phyloP scores from a whole-genome alignment of 1,140 invertebrate species.

The Lordiphosa mommai region DNA sequence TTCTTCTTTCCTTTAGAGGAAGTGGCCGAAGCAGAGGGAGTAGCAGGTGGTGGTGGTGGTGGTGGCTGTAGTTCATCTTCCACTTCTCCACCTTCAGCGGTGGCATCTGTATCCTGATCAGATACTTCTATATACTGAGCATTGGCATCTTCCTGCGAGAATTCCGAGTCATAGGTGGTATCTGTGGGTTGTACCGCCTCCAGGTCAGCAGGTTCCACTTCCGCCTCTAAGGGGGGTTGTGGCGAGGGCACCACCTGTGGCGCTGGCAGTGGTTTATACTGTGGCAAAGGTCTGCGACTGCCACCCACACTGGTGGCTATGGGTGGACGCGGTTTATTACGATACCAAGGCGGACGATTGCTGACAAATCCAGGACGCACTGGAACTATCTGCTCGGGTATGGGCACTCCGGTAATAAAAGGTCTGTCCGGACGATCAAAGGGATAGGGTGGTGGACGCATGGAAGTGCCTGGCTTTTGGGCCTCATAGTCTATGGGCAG shows the following conservation, averaged over 20 bases:
- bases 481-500: conserved; percentile 86
- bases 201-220: conserved; percentile 21
- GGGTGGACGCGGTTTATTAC: conserved; percentile 81
- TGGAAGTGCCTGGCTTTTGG: conserved; percentile 78
- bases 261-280: conserved; percentile 81
- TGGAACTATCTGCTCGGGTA: conserved; percentile 88
- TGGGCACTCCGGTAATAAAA: conserved; percentile 85
- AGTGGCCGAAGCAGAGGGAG: conserved; percentile 9
- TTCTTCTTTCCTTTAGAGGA: conserved; percentile 52
- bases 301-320: conserved; percentile 69
- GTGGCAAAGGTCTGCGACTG: conserved; percentile 79
- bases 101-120: conserved; percentile 59
- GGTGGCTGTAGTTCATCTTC: conserved; percentile 51
- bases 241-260: conserved; percentile 33
- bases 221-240: conserved; percentile 15
- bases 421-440: conserved; percentile 84
- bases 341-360: conserved; percentile 83
- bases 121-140: conserved; percentile 74
- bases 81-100: conserved; percentile 28
- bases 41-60: conserved; percentile 13
- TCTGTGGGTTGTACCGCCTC: conserved; percentile 63
- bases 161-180: conserved; percentile 72
- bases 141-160: conserved; percentile 70
- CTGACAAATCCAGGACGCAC: conserved; percentile 80
- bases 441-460: conserved; percentile 82